phyloP scores from a whole-genome alignment of 1,140 invertebrate genomes.

The Phocides pigmalion region DNA sequence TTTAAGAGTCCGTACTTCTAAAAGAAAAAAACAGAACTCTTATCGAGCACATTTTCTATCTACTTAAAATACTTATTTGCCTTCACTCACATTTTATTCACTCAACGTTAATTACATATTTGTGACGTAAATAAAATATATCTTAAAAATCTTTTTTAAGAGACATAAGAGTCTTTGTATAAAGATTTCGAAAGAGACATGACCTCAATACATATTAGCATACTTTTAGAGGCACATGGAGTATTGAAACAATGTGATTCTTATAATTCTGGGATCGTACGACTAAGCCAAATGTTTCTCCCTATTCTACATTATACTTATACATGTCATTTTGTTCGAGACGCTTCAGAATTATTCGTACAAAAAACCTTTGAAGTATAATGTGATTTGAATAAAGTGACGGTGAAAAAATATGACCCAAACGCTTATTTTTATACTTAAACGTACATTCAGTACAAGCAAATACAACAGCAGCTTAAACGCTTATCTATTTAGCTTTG shows the following conservation, averaged over 20 bases:
- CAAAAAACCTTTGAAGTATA: background rate
- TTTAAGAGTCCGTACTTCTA: too few relatives aligned
- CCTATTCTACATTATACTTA: slow-evolving; percentile 33
- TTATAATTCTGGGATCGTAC: slow-evolving; percentile 21
- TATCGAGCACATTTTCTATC: too few relatives aligned
- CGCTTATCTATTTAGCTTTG: background rate
- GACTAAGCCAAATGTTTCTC: slow-evolving; percentile 29
- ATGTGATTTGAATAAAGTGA: background rate
- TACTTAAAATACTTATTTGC: too few relatives aligned
- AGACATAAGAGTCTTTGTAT: slow-evolving; percentile 1
- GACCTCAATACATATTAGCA: slow-evolving; percentile 19
- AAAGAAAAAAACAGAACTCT: too few relatives aligned
- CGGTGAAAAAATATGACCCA: background rate
- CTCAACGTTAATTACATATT: background rate
- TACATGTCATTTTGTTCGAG: slow-evolving; percentile 17
- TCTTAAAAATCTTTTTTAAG: background rate
- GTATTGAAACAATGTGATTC: slow-evolving; percentile 12
- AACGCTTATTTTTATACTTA: background rate
- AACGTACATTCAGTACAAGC: too few relatives aligned
- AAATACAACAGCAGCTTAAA: background rate
- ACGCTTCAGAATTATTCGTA: background rate
- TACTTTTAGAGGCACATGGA: slow-evolving; percentile 11
- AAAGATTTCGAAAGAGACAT: background rate
- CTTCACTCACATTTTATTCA: background rate
- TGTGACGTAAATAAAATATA: background rate